Evolutionary conservation across 2,888 invertebrate species (phyloP).

Genomic region (Odontomyia ornata): DNA sequence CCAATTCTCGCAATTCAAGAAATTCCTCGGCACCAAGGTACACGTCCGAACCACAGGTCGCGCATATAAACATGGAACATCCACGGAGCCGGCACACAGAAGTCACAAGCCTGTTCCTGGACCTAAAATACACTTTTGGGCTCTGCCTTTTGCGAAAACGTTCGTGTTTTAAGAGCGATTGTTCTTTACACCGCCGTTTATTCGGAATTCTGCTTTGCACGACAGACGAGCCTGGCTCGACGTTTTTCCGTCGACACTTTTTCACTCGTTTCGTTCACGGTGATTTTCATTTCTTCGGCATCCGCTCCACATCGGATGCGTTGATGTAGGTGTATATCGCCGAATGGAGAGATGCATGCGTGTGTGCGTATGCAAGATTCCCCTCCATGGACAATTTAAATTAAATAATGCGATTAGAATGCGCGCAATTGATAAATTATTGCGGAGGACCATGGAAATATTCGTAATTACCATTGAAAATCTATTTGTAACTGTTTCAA

Average conservation of each 20-base stretch:
- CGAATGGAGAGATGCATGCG: neutral
- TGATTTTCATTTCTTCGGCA: slow-evolving; percentile 28
- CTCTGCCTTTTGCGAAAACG: neutral
- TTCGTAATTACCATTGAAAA: too few relatives aligned
- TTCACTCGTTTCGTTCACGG: slow-evolving; percentile 7
- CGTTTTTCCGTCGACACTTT: slow-evolving; percentile 16
- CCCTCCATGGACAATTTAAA: neutral
- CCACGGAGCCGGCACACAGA: neutral
- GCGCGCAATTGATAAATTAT: too few relatives aligned
- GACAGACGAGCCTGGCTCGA: slow-evolving; percentile 26
- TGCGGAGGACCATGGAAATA: too few relatives aligned
- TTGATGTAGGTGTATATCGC: neutral
- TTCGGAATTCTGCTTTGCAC: slow-evolving; percentile 43
- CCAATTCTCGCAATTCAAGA: neutral
- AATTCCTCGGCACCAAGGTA: neutral
- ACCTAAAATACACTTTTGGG: slow-evolving; percentile 11
- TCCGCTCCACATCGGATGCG: neutral
- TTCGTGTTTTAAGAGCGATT: slow-evolving; percentile 7
- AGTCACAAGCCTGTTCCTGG: neutral
- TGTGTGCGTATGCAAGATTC: neutral
- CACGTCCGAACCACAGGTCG: slow-evolving; percentile 3
- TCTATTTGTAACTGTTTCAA: too few relatives aligned
- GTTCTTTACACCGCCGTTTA: slow-evolving; percentile 47
- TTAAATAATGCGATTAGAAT: too few relatives aligned
- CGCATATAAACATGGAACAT: slow-evolving; percentile 16